Percentiles rank a stretch among this genome's conserved stretches.
Evolutionary conservation across 1,140 invertebrate genomes (phyloP).

Genomic region (Leptopilina clavipes): DNA sequence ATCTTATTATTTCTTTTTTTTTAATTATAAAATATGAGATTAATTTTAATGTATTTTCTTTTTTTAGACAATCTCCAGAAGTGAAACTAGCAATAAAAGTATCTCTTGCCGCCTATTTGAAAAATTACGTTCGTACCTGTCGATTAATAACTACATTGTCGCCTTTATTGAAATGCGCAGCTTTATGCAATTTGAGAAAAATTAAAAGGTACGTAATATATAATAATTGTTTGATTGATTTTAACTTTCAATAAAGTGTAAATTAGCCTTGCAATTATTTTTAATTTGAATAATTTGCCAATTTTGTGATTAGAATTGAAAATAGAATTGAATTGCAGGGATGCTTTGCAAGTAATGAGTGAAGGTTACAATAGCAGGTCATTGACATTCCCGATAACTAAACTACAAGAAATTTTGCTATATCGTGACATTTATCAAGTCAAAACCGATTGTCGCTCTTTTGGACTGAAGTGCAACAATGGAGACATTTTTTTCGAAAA

Average conservation of each 20-base stretch:
- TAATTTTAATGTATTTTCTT: slow-evolving; percentile 19
- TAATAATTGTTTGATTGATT: no score
- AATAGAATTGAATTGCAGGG: no score
- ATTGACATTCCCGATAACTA: slow-evolving; percentile 69
- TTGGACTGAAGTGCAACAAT: slow-evolving; percentile 52
- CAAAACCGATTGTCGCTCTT: slow-evolving; percentile 59
- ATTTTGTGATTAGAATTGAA: slow-evolving; percentile 35
- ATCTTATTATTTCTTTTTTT: not conserved
- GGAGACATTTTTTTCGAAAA: slow-evolving; percentile 64
- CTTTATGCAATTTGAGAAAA: slow-evolving; percentile 70
- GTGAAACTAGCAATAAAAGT: slow-evolving; percentile 67
- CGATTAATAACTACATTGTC: slow-evolving; percentile 71
- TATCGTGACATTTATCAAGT: slow-evolving; percentile 60
- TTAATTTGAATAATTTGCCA: no score
- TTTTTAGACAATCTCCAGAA: slow-evolving; percentile 44
- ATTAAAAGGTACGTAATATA: slow-evolving; percentile 73
- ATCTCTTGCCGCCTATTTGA: slow-evolving; percentile 73
- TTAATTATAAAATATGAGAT: not conserved
- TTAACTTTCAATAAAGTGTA: no score
- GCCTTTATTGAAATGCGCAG: slow-evolving; percentile 71
- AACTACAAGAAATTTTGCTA: slow-evolving; percentile 63
- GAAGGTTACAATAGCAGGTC: slow-evolving; percentile 76
- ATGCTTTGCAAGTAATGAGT: slow-evolving; percentile 74
- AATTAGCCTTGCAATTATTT: no score
- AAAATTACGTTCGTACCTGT: slow-evolving; percentile 75